Base-by-base conservation (phyloP, 2,888 invertebrate genomes). In the Crepidodera aurea region DNA sequence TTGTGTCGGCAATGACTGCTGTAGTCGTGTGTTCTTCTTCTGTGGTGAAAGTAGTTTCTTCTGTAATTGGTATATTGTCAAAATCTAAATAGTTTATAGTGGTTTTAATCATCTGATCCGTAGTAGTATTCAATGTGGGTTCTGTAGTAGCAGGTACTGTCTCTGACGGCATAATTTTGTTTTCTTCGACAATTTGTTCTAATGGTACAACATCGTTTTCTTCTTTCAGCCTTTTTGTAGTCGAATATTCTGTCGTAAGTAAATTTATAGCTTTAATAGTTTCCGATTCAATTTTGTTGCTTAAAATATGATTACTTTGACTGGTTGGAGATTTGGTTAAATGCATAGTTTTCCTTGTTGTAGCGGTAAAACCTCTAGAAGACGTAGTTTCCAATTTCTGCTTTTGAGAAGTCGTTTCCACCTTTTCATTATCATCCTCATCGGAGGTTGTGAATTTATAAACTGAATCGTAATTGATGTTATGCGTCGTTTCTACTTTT, bases 361-460 rank as follows among this genome's bases (percentile, higher is more conserved):
- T 71, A 16, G 60, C 34, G 10, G 59, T 22, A 12, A 60, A 34
- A 16, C 39, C 58, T 60, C 65, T 70, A n/a, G 48, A 15, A 8
- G 69, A 68, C 1, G 66, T 63, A 15, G 60, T 66, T 54, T 69
- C 70, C 8, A 55, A 13, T 27, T 37, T 40, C 7, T 44, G 60
- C 15, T 62, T 58, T 2, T 25, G 13, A 37, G 51, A 29, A n/a
- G 15, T 40, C 13, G 29, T 29, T 57, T 51, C 51, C 7, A n/a
- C 3, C 12, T 13, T 37, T 53, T 18, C 29, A 18, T 29, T 44
- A 32, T 61, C 64, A 27, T 63, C 64, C 16, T 57, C 61, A 48
- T 70, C 70, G 0, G 84, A 82, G 80, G 85, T 84, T 69, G 85
- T 85, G 77, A 86, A 84, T 69, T 85, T 84, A 68, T 83, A 84